Evolutionary conservation across 2,888 invertebrate species (phyloP), one percentile per base, ranked within the genome.

Genomic region (Entomobrya proxima): DNA sequence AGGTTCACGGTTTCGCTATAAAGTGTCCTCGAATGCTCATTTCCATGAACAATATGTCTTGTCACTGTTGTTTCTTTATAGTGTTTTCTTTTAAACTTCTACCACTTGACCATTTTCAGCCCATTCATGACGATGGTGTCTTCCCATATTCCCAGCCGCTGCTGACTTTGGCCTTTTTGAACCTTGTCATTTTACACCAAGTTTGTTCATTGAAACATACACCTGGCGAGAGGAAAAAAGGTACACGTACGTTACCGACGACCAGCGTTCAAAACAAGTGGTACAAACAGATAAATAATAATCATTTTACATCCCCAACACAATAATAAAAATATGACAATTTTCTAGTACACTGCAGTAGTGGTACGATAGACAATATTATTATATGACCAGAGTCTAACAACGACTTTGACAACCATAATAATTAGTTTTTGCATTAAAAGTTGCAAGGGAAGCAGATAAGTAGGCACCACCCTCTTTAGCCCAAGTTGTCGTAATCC

Each of bases 81-180:
- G n/a, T n/a, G n/a, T n/a, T n/a, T n/a, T n/a, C n/a, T n/a, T n/a
- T n/a, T n/a, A n/a, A n/a, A n/a, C n/a, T n/a, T n/a, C n/a, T n/a
- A n/a, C n/a, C n/a, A n/a, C n/a, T n/a, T n/a, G n/a, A n/a, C n/a
- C n/a, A n/a, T n/a, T n/a, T n/a, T n/a, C n/a, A n/a, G n/a, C n/a
- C n/a, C n/a, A n/a, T n/a, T n/a, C n/a, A n/a, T n/a, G n/a, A n/a
- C n/a, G n/a, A n/a, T n/a, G n/a, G n/a, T n/a, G n/a, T n/a, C n/a
- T n/a, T n/a, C n/a, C n/a, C n/a, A n/a, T n/a, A n/a, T n/a, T n/a
- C n/a, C n/a, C n/a, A n/a, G n/a, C n/a, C n/a, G n/a, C n/a, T n/a
- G n/a, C n/a, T 69, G 69, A 69, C 69, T 69, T 69, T 69, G 69
- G 69, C 69, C 69, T 69, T 69, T 69, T 69, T 69, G 69, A 69